Conservation (phyloP, 2,797 vertebrate species). For the Alouatta caraya region DNA sequence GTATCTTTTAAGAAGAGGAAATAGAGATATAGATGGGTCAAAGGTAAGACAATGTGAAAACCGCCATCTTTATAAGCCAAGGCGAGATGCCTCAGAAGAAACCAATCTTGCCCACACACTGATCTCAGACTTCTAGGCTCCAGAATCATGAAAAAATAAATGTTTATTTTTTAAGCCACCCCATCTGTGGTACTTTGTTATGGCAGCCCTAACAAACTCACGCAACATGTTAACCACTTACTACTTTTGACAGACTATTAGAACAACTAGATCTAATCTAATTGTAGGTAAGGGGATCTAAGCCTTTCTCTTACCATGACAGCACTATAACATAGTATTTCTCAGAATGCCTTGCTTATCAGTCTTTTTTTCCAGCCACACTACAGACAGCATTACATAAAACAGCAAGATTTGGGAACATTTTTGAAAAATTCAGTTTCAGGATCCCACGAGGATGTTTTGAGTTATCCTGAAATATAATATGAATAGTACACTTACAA, state of each 20-base stretch:
- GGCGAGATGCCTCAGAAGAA: background rate
- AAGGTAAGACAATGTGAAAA: background rate
- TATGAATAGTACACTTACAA: background rate
- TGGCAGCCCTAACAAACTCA: background rate
- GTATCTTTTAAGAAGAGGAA: background rate
- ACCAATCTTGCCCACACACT: background rate
- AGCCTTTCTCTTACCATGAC: background rate
- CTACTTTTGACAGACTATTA: slow-evolving; percentile 9
- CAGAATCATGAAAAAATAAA: background rate
- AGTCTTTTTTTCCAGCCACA: background rate
- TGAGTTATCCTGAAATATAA: background rate
- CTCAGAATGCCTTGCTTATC: background rate
- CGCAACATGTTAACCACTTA: background rate
- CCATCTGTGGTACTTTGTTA: background rate
- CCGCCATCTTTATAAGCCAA: background rate
- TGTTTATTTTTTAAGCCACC: background rate
- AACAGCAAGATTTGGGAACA: background rate
- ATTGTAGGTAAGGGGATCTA: background rate
- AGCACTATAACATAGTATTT: background rate
- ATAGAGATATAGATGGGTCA: background rate
- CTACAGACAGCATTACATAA: background rate
- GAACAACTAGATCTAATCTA: background rate
- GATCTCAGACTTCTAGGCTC: background rate
- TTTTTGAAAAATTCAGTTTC: background rate
- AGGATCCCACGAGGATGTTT: background rate